Evolutionary conservation across 2,888 invertebrate species (phyloP).

Genomic region (Conistra vaccinii): DNA sequence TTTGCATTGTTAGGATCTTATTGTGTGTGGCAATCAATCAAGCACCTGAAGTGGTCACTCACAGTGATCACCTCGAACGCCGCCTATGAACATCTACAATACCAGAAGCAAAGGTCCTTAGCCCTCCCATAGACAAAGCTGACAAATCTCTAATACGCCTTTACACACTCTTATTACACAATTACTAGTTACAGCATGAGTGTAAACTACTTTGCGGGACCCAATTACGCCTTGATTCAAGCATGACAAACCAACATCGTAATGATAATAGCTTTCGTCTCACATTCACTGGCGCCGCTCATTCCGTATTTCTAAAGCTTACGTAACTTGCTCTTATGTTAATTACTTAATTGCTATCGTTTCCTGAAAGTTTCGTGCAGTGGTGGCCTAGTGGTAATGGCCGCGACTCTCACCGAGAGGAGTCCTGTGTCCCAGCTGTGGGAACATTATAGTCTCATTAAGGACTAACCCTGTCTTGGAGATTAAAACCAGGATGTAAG

Average conservation of each 20-base stretch:
- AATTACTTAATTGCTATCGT: conserved; percentile 22
- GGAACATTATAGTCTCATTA: no score
- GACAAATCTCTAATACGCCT: neutral
- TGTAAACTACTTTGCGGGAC: conserved; percentile 24
- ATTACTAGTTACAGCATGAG: conserved; percentile 20
- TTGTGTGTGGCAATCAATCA: neutral
- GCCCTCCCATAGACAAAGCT: neutral
- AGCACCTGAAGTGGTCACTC: neutral
- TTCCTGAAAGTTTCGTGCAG: neutral
- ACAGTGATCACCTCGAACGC: no score
- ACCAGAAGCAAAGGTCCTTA: neutral
- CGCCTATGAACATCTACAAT: neutral
- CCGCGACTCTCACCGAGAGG: no score
- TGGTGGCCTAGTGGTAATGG: no score
- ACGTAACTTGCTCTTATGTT: conserved; percentile 46
- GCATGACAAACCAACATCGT: conserved; percentile 22
- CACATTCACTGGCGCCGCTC: conserved; percentile 32
- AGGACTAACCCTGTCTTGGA: neutral
- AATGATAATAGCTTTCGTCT: conserved; percentile 44
- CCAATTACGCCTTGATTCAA: conserved; percentile 37
- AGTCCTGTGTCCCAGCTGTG: no score
- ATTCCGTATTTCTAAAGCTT: conserved; percentile 50
- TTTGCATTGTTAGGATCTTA: neutral
- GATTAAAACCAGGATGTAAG: neutral
- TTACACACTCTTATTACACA: conserved; percentile 5